Base-by-base conservation (phyloP, 1,140 invertebrate genomes). In the Zophobas morio region DNA sequence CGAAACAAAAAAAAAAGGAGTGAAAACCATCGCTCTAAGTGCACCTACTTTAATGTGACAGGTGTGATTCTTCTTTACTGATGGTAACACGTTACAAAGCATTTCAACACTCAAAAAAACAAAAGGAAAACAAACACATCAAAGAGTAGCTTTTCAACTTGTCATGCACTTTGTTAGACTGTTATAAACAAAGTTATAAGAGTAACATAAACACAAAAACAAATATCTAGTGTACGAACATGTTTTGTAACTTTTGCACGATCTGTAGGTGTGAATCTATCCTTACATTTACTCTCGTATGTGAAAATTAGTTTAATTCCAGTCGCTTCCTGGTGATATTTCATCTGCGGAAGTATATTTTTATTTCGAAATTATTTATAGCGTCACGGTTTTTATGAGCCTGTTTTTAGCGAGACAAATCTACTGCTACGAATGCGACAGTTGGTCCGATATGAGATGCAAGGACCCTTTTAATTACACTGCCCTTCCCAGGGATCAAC, bases 381-480 rank as follows among this genome's bases (percentile, higher is more conserved):
- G 57, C 34, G 42, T 37, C 37, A 40, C 20, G 20, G 5, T 6
- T 34, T 46, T 70, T 42, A 42, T 46, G 40, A 5, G 1, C 20
- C 32, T 63, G 56, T 32, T 83, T 85, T 73, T 88, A 96, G 95
- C 94, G 77, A 92, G 94, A 76, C 92, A 93, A 51, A 94, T 97
- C 81, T 95, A 95, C 87, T 98, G 96, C 87, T 98, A 97, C 87
- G 96, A 97, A 86, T 98, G 96, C 85, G 95, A 97, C 86, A 96
- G 94, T 79, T 95, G 94, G 93, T 94, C 93, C 46, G 95, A 98
- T 89, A 89, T 91, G 32, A 88, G 94, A 60, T 98, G 96, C 86
- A 95, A 94, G 84, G 96, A 98, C 87, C 96, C 96, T 0, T 97
- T 97, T 87, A 97, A 98, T 87, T 96, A 95, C 86, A 96, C 96